phyloP scores from a whole-genome alignment of 2,113 vertebrate genomes.

The Clarias macrocephalus region DNA sequence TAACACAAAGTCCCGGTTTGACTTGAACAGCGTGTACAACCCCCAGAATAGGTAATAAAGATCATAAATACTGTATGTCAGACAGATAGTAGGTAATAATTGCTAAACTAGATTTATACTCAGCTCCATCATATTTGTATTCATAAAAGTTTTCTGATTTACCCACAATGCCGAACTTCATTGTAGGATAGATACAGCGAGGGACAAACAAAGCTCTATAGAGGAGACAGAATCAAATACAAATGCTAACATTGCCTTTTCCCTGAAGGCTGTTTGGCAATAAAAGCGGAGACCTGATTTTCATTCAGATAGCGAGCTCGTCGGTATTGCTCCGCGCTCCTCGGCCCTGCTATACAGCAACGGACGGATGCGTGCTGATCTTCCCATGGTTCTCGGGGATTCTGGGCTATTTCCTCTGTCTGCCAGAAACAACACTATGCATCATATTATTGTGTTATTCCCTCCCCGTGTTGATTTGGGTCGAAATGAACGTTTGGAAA shows the following conservation, averaged over 20 bases:
- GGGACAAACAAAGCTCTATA: slow-evolving; percentile 23
- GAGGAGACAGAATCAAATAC: slow-evolving; percentile 49
- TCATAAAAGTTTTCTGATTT: background rate
- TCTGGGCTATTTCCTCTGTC: slow-evolving; percentile 56
- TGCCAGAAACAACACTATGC: slow-evolving; percentile 57
- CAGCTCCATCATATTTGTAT: background rate
- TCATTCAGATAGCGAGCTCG: slow-evolving; percentile 62
- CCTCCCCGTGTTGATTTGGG: slow-evolving; percentile 56
- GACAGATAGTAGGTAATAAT: background rate
- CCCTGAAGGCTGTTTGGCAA: slow-evolving; percentile 55
- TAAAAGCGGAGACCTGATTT: slow-evolving; percentile 61
- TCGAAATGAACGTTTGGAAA: slow-evolving; percentile 60
- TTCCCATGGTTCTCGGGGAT: slow-evolving; percentile 59
- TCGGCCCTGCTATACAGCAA: slow-evolving; percentile 28
- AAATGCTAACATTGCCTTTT: slow-evolving; percentile 55
- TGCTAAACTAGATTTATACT: background rate
- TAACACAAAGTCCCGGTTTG: too few species aligned
- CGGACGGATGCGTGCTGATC: slow-evolving; percentile 53
- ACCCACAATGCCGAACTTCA: background rate
- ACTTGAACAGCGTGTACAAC: background rate
- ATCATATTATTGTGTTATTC: slow-evolving; percentile 63
- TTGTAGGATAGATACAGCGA: background rate
- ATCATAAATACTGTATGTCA: background rate
- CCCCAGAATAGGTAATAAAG: background rate
- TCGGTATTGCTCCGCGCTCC: slow-evolving; percentile 40